Evolutionary conservation across 2,797 vertebrate species (phyloP).

Genomic region (Etheostoma nigrum): DNA sequence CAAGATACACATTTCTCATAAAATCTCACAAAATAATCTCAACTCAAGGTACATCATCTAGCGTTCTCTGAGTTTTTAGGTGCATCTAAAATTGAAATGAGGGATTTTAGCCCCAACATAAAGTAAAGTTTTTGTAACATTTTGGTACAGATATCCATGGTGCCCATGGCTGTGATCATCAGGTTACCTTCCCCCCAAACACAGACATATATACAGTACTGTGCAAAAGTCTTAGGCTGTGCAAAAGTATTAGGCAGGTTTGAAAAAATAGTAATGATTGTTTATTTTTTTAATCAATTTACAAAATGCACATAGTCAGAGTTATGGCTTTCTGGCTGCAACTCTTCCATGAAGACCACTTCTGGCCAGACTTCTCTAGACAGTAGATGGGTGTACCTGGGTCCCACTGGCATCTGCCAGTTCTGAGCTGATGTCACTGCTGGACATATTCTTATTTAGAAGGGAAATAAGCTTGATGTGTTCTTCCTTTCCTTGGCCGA

Average conservation of each 20-base stretch:
- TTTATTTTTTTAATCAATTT: no score
- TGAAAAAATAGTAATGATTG: no score
- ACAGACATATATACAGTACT: no score
- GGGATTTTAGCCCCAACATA: no score
- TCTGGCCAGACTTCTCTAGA: constrained; percentile 55
- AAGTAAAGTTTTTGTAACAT: background rate
- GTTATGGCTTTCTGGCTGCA: constrained; percentile 2
- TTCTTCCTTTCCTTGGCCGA: constrained; percentile 53
- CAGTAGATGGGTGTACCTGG: constrained; percentile 49
- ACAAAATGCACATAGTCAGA: no score
- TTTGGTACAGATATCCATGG: background rate
- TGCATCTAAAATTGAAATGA: background rate
- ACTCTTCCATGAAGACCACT: constrained; percentile 48
- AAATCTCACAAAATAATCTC: background rate
- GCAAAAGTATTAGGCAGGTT: no score
- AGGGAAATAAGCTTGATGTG: constrained; percentile 27
- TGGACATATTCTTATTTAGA: constrained; percentile 29
- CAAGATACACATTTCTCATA: background rate
- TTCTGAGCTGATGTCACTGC: constrained; percentile 48
- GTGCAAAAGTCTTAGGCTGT: no score
- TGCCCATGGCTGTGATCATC: background rate
- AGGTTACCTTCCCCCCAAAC: no score
- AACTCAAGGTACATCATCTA: background rate
- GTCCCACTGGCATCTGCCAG: background rate
- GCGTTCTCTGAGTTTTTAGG: background rate